Conservation (phyloP, 2,888 invertebrate genomes). For the Habroteleia sp. region DNA sequence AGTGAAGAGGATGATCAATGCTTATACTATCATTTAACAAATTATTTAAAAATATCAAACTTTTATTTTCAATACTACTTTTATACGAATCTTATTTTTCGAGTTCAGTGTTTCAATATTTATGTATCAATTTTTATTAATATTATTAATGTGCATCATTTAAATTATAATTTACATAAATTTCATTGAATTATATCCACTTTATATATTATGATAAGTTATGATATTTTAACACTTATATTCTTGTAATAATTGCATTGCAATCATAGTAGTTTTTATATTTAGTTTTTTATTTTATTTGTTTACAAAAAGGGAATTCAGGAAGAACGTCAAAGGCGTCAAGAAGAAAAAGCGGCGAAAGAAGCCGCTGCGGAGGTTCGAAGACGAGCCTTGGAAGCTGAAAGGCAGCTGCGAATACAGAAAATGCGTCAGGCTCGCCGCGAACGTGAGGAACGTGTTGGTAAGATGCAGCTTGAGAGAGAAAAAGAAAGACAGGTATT, state of each 20-base stretch:
- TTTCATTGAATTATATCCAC: no score
- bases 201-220: no score
- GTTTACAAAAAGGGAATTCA: constrained; percentile 85
- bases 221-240: constrained; percentile 15
- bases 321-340: constrained; percentile 89
- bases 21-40: no score
- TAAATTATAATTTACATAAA: no score
- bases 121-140: no score
- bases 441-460: constrained; percentile 91
- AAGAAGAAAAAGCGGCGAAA: constrained; percentile 96
- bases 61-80: no score
- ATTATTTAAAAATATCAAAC: no score
- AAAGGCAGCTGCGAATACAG: constrained; percentile 88
- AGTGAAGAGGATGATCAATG: no score
- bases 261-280: background rate
- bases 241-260: constrained; percentile 3
- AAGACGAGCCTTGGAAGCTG: constrained; percentile 91
- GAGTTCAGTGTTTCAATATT: no score
- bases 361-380: constrained; percentile 97
- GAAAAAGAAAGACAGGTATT: constrained; percentile 86
- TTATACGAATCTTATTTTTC: no score
- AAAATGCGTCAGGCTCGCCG: constrained; percentile 89
- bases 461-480: constrained; percentile 88
- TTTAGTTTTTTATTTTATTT: no score
- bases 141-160: no score